Conservation (phyloP, 2,113 vertebrate genomes). For the Toxostoma redivivum region DNA sequence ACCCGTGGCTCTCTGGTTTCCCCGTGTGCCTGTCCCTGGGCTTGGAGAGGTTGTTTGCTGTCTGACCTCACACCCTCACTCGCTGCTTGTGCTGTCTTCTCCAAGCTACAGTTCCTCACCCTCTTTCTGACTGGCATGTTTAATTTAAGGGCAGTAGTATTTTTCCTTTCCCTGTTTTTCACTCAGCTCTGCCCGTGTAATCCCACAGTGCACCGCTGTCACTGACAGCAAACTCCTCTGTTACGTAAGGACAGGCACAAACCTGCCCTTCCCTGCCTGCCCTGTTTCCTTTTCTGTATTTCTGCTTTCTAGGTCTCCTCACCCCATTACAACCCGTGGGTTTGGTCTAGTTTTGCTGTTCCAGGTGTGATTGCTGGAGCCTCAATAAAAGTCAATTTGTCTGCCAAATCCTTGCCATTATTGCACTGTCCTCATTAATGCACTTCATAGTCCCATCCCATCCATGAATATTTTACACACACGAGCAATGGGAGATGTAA, state of each 20-base stretch:
- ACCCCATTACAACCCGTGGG: background rate
- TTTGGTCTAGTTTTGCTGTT: background rate
- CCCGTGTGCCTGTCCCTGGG: background rate
- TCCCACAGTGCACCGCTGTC: background rate
- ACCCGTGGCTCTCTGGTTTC: background rate
- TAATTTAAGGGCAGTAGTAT: background rate
- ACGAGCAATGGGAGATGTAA: accelerated
- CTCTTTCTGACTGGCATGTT: background rate
- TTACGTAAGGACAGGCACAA: background rate
- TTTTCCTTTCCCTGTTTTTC: background rate
- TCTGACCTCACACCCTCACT: background rate
- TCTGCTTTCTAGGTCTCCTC: constrained; percentile 39
- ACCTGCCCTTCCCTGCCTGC: background rate
- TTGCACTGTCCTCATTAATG: background rate
- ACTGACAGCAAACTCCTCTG: accelerated
- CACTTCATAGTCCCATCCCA: background rate
- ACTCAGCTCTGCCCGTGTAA: background rate
- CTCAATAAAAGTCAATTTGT: background rate
- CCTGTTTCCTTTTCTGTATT: constrained; percentile 4
- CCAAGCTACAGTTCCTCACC: background rate
- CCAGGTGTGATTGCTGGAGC: background rate
- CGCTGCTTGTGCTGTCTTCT: background rate
- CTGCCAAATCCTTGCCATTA: background rate
- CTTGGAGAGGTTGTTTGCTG: background rate
- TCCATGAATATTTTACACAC: accelerated